Base-by-base conservation (phyloP, 2,113 vertebrate genomes). In the Labeo catla region DNA sequence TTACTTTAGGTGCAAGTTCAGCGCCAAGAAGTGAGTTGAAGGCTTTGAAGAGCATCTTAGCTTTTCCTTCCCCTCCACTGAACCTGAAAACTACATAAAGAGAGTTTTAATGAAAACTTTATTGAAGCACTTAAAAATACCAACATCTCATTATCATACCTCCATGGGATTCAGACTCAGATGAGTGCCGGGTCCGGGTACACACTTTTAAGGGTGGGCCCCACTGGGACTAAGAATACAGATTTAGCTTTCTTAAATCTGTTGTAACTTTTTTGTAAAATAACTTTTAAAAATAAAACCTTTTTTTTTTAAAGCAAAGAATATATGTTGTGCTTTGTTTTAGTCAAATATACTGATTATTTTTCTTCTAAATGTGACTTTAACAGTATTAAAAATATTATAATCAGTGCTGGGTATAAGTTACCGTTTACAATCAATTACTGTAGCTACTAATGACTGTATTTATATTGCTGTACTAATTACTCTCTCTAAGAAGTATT, bases 81-180 rank as follows among this genome's bases (percentile, higher is more conserved):
- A 81, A 19, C 54, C 66, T 45, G 66, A 23, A 74, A 54, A 76
- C 82, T 45, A 36, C 59, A 81, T 76, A 66, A 85, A 78, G n/a
- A 19, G 36, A 57, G 78, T 88, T 85, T 77, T 23, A 74, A 80
- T 63, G 77, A 80, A 80, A 63, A 63, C 54, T 63, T 80, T 80
- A 61, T 80, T 80, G 43, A 80, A 36, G 36, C 50, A 54, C 50
- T 43, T 82, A 61, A 66, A 70, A 54, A 83, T 16, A 88, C 28
- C 21, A 83, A 66, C 6, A 52, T 52, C 78, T 76, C 61, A 83
- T 88, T 84, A 80, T 21, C 72, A 73, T 68, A 45, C 19, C 23
- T 50, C 23, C 47, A 21, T 9, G 39, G 39, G 19, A 45, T 84
- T 77, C 61, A 83, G 9, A 70, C 66, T 70, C 19, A 61, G 21